Conservation (phyloP, 2,888 invertebrate genomes). For the Ornithoptera alexandrae region DNA sequence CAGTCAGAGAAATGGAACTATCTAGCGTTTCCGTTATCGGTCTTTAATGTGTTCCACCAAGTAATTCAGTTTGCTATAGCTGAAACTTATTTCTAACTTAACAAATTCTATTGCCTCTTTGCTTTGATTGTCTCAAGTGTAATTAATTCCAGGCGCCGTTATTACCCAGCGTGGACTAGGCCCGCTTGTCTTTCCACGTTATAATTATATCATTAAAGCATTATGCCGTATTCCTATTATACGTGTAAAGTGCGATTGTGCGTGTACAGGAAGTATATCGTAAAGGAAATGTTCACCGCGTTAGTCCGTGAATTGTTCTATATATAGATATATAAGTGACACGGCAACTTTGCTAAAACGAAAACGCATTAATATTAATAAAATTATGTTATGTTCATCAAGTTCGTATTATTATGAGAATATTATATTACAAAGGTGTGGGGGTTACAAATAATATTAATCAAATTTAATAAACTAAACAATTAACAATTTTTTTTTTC, state of each 20-base stretch:
- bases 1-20: too few relatives aligned
- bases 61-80: too few relatives aligned
- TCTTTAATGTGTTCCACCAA: too few relatives aligned
- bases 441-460: too few relatives aligned
- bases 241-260: constrained; percentile 47
- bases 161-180: not conserved
- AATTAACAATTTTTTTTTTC: too few relatives aligned
- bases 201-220: constrained; percentile 13
- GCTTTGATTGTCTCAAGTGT: not conserved
- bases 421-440: too few relatives aligned
- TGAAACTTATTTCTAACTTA: too few relatives aligned
- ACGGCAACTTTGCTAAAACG: not conserved
- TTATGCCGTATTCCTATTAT: constrained; percentile 36
- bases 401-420: too few relatives aligned
- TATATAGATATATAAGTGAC: not conserved
- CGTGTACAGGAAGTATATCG: constrained; percentile 47
- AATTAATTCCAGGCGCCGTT: constrained; percentile 7
- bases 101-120: not conserved
- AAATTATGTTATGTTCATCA: too few relatives aligned
- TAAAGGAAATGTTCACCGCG: constrained; percentile 33
- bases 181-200: constrained; percentile 1
- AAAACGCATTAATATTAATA: not conserved
- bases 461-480: too few relatives aligned
- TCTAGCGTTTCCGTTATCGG: too few relatives aligned
- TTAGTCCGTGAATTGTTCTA: not conserved